A percentile compares a stretch with the other conserved stretches of the same genome.
Evolutionary conservation across 2,113 vertebrate species (phyloP).

Genomic region (Syngnathus floridae): DNA sequence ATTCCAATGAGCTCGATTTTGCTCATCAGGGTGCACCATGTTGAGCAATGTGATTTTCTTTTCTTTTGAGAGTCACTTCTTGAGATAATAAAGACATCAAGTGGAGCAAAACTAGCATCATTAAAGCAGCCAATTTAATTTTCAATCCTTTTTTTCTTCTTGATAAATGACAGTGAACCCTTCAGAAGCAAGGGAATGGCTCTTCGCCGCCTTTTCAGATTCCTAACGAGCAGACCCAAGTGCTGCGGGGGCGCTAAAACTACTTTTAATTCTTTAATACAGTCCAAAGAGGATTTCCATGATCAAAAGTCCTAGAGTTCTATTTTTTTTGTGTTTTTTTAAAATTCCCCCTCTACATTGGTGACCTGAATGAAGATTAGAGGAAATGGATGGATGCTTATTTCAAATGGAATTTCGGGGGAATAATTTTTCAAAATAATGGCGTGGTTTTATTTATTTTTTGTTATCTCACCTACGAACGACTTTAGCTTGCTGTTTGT

Average conservation of each 20-base stretch:
- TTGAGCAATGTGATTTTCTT: not conserved
- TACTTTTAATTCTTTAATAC: too few species aligned
- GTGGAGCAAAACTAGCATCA: not conserved
- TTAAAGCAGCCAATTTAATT: not conserved
- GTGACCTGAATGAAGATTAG: too few species aligned
- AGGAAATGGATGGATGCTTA: too few species aligned
- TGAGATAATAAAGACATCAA: not conserved
- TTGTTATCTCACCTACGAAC: not conserved
- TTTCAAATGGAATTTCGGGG: too few species aligned
- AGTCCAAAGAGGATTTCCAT: not conserved
- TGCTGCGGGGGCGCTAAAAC: too few species aligned
- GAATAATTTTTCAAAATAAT: too few species aligned
- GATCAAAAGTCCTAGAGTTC: not conserved
- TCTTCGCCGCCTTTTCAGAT: not conserved
- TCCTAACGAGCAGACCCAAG: not conserved
- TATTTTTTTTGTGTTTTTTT: too few species aligned
- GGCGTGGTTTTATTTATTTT: too few species aligned
- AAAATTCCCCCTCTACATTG: too few species aligned
- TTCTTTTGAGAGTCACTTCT: not conserved
- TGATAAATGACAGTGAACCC: not conserved
- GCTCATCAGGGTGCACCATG: conserved; percentile 46
- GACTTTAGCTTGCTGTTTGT: not conserved
- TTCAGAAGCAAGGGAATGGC: not conserved
- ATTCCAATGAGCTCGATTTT: not conserved
- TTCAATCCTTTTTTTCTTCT: not conserved